A percentile compares a stretch with the other conserved stretches of the same genome.
phyloP scores from a whole-genome alignment of 2,888 invertebrate genomes.

The Mechanitis mazaeus region DNA sequence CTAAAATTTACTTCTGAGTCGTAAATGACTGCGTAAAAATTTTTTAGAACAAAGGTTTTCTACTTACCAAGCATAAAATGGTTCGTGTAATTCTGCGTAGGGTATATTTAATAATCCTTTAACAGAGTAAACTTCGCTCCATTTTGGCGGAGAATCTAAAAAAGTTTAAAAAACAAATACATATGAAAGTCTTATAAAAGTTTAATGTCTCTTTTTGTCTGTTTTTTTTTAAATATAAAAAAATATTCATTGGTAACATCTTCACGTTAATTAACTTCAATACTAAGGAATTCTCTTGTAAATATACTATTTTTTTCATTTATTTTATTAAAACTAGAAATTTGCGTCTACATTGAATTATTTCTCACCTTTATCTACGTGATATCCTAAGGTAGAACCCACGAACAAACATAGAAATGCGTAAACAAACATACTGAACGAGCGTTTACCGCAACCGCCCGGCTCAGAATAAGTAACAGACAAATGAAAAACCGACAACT shows the following conservation, averaged over 20 bases:
- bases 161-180: slow-evolving; percentile 18
- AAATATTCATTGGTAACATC: too few relatives aligned
- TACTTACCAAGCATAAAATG: slow-evolving; percentile 89
- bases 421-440: slow-evolving; percentile 40
- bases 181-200: too few relatives aligned
- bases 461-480: slow-evolving; percentile 32
- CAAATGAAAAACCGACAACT: slow-evolving; percentile 38
- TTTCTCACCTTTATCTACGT: slow-evolving; percentile 54
- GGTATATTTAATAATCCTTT: slow-evolving; percentile 90
- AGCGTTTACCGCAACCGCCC: slow-evolving; percentile 32
- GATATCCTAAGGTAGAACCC: slow-evolving; percentile 43
- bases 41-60: slow-evolving; percentile 1
- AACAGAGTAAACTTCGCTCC: slow-evolving; percentile 84
- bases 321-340: background rate
- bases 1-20: background rate
- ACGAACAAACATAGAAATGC: slow-evolving; percentile 46
- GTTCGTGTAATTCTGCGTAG: slow-evolving; percentile 95
- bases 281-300: too few relatives aligned
- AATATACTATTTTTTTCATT: too few relatives aligned
- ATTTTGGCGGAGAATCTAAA: slow-evolving; percentile 74
- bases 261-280: too few relatives aligned
- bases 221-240: too few relatives aligned
- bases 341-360: slow-evolving; percentile 10
- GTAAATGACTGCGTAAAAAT: too few relatives aligned
- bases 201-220: too few relatives aligned